Evolutionary conservation across 2,888 invertebrate genomes (phyloP).

Genomic region (Parnassius smintheus): DNA sequence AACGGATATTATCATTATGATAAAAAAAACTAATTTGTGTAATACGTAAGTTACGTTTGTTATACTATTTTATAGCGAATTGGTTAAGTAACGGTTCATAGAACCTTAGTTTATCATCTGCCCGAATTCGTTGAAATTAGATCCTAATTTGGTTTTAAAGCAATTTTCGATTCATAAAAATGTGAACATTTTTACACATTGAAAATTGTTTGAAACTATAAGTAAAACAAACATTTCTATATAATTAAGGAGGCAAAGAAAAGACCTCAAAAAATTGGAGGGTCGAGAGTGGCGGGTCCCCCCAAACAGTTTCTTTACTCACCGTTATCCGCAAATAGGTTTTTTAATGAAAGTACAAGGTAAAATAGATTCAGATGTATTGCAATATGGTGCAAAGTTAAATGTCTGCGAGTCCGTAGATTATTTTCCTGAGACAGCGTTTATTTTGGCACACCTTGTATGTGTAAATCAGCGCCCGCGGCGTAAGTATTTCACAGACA

Average conservation of each 20-base stretch:
- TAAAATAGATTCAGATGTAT: conserved; percentile 49
- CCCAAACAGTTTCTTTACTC: conserved; percentile 73
- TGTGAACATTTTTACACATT: too few relatives aligned
- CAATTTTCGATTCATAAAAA: too few relatives aligned
- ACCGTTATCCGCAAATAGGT: conserved; percentile 72
- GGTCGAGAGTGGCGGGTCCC: conserved; percentile 65
- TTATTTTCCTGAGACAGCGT: conserved; percentile 72
- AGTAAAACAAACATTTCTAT: conserved; percentile 75
- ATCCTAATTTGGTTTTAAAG: too few relatives aligned
- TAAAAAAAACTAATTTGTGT: too few relatives aligned
- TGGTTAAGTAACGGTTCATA: too few relatives aligned
- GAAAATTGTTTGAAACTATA: conserved; percentile 62
- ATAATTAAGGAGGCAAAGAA: conserved; percentile 72
- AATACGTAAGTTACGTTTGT: too few relatives aligned
- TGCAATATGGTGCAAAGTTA: conserved; percentile 46
- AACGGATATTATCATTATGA: too few relatives aligned
- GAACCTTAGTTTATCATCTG: too few relatives aligned
- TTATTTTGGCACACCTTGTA: conserved; percentile 80
- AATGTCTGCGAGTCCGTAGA: conserved; percentile 47
- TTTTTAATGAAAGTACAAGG: conserved; percentile 35
- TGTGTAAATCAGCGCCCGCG: conserved; percentile 79
- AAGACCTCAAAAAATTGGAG: conserved; percentile 71
- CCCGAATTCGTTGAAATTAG: too few relatives aligned
- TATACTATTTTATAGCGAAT: too few relatives aligned
- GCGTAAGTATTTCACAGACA: conserved; percentile 72